Conservation (phyloP, 2,888 invertebrate species). For the Cistogaster globosa region DNA sequence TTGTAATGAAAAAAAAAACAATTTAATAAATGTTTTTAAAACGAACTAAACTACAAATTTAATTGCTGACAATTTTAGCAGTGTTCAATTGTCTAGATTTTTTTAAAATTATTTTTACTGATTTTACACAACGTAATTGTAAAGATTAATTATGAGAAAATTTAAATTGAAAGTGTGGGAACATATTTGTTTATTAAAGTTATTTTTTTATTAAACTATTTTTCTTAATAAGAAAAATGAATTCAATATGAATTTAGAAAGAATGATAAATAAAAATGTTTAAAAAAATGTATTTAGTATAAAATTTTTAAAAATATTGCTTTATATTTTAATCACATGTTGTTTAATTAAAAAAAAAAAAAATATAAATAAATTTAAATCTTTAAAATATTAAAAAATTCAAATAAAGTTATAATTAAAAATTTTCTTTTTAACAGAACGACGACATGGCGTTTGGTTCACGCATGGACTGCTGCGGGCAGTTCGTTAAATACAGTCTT, state of each 20-base stretch:
- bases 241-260: background rate
- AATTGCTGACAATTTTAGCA: background rate
- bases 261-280: background rate
- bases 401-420: too few relatives aligned
- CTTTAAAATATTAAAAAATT: too few relatives aligned
- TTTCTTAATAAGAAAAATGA: background rate
- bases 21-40: background rate
- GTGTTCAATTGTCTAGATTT: background rate
- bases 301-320: background rate
- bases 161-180: slow-evolving; percentile 37
- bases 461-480: slow-evolving; percentile 94
- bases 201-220: background rate
- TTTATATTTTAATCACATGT: background rate
- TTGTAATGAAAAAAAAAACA: background rate
- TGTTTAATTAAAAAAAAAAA: too few relatives aligned
- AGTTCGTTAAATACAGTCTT: slow-evolving; percentile 93
- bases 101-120: background rate
- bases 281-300: background rate
- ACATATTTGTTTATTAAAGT: background rate
- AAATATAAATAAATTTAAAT: background rate
- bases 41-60: background rate
- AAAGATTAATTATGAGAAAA: slow-evolving; percentile 25
- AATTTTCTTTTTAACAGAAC: slow-evolving; percentile 66
- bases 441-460: slow-evolving; percentile 89
- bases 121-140: slow-evolving; percentile 12